A percentile compares a stretch with the other conserved stretches of the same genome.
Conservation (phyloP, 2,888 invertebrate species). For the Pherbina coryleti region DNA sequence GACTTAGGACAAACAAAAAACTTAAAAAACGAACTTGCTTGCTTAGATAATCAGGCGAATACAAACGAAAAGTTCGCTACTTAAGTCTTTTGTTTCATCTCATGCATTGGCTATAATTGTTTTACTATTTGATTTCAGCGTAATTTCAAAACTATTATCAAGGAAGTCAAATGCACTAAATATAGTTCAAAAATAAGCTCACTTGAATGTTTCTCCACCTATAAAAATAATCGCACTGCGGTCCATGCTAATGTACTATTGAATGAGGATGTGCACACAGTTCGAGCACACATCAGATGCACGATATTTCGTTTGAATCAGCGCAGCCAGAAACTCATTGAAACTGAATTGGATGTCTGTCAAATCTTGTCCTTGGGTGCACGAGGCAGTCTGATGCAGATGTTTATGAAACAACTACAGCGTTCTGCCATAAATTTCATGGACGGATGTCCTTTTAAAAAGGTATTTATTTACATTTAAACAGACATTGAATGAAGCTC, state of each 20-base stretch:
- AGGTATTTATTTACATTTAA: neutral
- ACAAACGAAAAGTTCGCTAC: no score
- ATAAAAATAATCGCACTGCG: neutral
- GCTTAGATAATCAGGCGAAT: no score
- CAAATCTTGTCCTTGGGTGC: neutral
- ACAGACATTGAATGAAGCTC: no score
- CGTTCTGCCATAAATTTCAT: neutral
- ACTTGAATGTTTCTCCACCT: neutral
- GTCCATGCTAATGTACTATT: neutral
- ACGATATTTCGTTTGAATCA: neutral
- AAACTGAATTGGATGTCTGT: neutral
- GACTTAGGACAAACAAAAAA: no score
- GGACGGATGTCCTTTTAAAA: neutral
- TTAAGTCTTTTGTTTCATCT: no score
- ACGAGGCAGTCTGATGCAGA: neutral
- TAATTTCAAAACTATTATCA: neutral
- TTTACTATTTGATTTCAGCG: neutral
- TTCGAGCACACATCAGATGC: neutral
- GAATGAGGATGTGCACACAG: neutral
- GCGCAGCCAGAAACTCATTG: neutral
- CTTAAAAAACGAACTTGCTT: no score
- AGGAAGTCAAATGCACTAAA: neutral
- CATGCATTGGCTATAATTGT: no score
- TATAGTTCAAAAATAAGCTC: neutral
- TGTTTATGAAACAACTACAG: neutral